Percentiles rank a stretch among this genome's conserved stretches.
phyloP scores from a whole-genome alignment of 1,140 invertebrate species.

The Drosophila eugracilis region DNA sequence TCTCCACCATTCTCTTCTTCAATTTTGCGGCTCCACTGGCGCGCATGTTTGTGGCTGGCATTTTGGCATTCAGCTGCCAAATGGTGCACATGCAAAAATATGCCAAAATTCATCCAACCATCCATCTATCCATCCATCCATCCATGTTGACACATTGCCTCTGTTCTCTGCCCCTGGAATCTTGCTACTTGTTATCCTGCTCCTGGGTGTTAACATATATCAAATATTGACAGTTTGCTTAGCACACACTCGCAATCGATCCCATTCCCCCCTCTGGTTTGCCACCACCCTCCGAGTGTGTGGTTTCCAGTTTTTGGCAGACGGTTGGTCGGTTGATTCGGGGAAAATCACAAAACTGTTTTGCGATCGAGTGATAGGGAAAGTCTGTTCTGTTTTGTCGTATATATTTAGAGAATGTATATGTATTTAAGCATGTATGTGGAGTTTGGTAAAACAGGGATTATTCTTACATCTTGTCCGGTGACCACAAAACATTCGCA shows the following conservation, averaged over 20 bases:
- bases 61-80: slow-evolving; percentile 81
- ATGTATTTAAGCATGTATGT: not conserved
- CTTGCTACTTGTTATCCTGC: slow-evolving; percentile 13
- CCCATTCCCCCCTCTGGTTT: slow-evolving; percentile 10
- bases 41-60: slow-evolving; percentile 76
- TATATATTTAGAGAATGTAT: not conserved
- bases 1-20: too few relatives aligned
- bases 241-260: slow-evolving; percentile 63
- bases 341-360: slow-evolving; percentile 17
- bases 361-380: slow-evolving; percentile 13
- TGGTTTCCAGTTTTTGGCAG: not conserved
- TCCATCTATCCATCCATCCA: slow-evolving; percentile 32
- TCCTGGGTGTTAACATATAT: slow-evolving; percentile 80
- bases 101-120: slow-evolving; percentile 58
- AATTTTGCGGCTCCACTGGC: slow-evolving; percentile 31
- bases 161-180: slow-evolving; percentile 8
- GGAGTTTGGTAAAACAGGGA: not conserved
- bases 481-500: slow-evolving; percentile 4
- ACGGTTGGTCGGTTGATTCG: not conserved
- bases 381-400: not conserved
- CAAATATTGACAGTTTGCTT: slow-evolving; percentile 83
- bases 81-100: slow-evolving; percentile 82
- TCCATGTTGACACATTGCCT: slow-evolving; percentile 66
- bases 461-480: slow-evolving; percentile 7
- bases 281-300: slow-evolving; percentile 19